phyloP scores from a whole-genome alignment of 2,888 invertebrate species.

The Ptilodon capucinus region DNA sequence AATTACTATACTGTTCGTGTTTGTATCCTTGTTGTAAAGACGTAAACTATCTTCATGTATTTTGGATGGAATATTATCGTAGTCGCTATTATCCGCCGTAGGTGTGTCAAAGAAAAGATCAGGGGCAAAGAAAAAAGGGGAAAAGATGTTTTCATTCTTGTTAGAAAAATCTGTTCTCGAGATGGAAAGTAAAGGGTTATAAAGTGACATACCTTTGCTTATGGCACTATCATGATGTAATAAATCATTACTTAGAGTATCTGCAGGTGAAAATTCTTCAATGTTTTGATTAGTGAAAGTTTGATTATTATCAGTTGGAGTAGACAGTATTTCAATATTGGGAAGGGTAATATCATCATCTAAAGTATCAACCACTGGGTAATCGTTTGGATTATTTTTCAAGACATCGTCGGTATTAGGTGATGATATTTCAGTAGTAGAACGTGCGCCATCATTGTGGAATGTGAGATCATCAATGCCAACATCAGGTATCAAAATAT shows the following conservation, averaged over 20 bases:
- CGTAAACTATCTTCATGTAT: not conserved
- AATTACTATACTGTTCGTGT: not conserved
- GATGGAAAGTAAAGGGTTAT: not conserved
- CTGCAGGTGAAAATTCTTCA: not conserved
- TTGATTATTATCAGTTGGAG: not conserved
- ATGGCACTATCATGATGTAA: not conserved
- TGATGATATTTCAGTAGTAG: too few relatives aligned
- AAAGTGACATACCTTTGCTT: not conserved
- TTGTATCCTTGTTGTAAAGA: not conserved
- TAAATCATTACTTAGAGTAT: not conserved
- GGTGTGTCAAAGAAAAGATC: not conserved
- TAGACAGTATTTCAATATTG: not conserved
- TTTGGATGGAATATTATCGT: not conserved
- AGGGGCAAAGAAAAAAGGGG: not conserved
- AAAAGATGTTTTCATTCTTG: not conserved
- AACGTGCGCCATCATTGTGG: too few relatives aligned
- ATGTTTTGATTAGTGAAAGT: not conserved
- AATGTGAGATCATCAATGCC: too few relatives aligned
- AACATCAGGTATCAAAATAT: too few relatives aligned
- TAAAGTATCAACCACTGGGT: not conserved
- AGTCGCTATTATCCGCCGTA: not conserved
- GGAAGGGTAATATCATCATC: not conserved
- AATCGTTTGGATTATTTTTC: not conserved
- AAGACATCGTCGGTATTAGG: not conserved
- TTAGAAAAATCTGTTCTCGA: not conserved